Percentiles rank a stretch among this genome's conserved stretches.
These are phyloP conservation scores for Aurelia aurita DNA, from an alignment of 30 jellyfish, hydroid and myxozoan species.

Conservation along the genomic window DNA sequence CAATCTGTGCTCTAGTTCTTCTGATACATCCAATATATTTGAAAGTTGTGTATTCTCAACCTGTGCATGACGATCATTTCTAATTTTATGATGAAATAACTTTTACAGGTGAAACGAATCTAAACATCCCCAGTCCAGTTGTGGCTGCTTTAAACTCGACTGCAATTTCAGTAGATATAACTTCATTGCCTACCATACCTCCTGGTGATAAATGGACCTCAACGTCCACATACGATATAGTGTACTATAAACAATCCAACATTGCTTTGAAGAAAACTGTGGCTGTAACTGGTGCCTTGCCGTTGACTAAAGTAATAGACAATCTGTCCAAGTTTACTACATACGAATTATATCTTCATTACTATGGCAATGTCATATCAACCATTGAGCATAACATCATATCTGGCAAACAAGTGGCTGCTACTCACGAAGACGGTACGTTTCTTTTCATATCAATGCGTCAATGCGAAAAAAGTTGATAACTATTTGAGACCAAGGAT, in stretches of 20 bases:
- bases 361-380: constrained; percentile 25
- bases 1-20: too few species aligned
- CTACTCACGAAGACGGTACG: constrained; percentile 55
- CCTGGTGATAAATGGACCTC: constrained; percentile 26
- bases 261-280: neutral
- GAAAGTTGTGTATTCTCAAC: too few species aligned
- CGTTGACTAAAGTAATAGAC: neutral
- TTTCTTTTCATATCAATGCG: neutral
- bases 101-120: constrained; percentile 1
- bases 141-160: constrained; percentile 24
- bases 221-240: constrained; percentile 11
- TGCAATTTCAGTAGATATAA: neutral
- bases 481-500: too few species aligned
- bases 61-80: too few species aligned
- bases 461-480: too few species aligned
- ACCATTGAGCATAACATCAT: constrained; percentile 30
- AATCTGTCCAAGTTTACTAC: constrained; percentile 33
- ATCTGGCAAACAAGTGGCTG: neutral
- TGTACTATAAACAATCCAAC: constrained; percentile 8
- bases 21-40: too few species aligned
- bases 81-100: too few species aligned
- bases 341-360: constrained; percentile 39
- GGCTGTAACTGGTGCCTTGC: constrained; percentile 40
- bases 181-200: constrained; percentile 14
- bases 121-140: neutral